Percentiles rank a stretch among this genome's conserved stretches.
Evolutionary conservation across 1,140 invertebrate genomes (phyloP).

Genomic region (Asbolus verrucosus): DNA sequence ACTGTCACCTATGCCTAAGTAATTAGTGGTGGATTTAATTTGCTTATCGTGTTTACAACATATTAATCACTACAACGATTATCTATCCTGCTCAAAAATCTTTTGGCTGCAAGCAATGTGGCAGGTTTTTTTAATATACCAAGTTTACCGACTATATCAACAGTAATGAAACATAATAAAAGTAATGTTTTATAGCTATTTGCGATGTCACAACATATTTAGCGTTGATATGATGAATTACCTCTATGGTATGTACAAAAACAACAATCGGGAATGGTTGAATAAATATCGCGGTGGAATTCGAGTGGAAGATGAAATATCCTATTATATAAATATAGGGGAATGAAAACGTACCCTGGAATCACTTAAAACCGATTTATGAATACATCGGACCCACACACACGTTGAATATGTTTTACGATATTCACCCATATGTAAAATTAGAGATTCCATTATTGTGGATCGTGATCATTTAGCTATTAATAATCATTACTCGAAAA

Average conservation of each 20-base stretch:
- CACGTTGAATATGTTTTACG: constrained; percentile 1
- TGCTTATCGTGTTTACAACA: constrained; percentile 9
- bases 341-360: constrained; percentile 13
- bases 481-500: too few species aligned
- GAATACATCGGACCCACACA: not conserved
- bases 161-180: too few species aligned
- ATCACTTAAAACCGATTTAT: constrained; percentile 29
- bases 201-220: too few species aligned
- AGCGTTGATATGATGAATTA: too few species aligned
- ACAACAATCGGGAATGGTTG: not conserved
- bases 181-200: too few species aligned
- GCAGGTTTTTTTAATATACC: too few species aligned
- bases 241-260: not conserved
- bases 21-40: constrained; percentile 19
- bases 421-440: not conserved
- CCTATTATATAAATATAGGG: constrained; percentile 22
- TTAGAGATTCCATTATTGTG: not conserved
- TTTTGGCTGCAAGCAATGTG: too few species aligned
- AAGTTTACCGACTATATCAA: too few species aligned
- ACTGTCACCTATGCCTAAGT: constrained; percentile 26
- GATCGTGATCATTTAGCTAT: too few species aligned
- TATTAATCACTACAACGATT: not conserved
- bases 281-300: constrained; percentile 17
- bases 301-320: constrained; percentile 9
- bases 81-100: too few species aligned